Conservation (phyloP, 2,113 vertebrate genomes). For the Rhinoptilus africanus region DNA sequence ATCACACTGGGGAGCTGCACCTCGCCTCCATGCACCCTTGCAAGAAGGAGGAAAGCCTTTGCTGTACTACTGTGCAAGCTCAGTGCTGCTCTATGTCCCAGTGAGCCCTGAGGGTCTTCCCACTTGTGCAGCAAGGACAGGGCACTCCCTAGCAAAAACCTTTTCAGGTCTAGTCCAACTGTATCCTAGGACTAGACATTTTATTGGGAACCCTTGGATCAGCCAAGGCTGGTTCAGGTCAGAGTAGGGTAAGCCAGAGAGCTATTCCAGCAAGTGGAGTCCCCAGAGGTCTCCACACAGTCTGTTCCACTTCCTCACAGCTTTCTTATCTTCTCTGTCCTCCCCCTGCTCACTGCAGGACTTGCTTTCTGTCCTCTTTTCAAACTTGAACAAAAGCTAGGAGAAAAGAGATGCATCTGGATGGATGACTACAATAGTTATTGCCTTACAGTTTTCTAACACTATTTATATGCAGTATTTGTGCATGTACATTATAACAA, state of each 20-base stretch:
- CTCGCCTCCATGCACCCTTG: accelerated
- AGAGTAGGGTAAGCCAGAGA: not conserved
- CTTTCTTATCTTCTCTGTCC: not conserved
- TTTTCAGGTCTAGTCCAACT: not conserved
- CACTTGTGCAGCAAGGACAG: not conserved
- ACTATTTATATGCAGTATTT: not conserved
- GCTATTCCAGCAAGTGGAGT: not conserved
- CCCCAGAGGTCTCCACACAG: not conserved
- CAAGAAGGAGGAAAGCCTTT: not conserved
- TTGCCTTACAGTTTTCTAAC: not conserved
- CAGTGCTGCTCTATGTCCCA: not conserved
- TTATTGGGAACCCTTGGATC: not conserved
- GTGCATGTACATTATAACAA: not conserved
- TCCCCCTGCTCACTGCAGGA: not conserved
- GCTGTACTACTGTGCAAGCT: not conserved
- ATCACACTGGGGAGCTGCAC: not conserved
- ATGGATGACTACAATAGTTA: not conserved
- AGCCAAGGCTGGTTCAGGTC: not conserved
- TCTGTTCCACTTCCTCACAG: not conserved
- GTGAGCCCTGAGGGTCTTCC: not conserved
- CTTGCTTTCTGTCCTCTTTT: not conserved
- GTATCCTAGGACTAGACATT: not conserved
- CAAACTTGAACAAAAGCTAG: not conserved
- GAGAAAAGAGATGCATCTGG: not conserved
- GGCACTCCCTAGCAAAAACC: not conserved